These are phyloP conservation scores for Microcebus jonahi DNA, from an alignment of 2,113 vertebrate species.

Conservation along the genomic window DNA sequence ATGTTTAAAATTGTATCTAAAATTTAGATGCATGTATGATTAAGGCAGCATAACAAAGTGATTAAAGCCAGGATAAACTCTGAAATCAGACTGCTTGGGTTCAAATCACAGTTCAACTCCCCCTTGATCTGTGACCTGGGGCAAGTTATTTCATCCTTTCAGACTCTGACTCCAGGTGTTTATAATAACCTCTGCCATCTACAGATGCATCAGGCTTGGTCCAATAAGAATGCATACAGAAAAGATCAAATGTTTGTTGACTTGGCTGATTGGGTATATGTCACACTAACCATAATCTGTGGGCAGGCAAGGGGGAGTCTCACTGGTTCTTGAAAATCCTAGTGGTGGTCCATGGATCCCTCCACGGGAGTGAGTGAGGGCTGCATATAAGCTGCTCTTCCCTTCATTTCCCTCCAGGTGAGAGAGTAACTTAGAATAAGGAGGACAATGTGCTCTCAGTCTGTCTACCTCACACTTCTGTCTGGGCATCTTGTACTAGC, in stretches of 20 bases:
- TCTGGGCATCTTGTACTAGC: not conserved
- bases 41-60: not conserved
- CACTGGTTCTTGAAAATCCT: not conserved
- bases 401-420: not conserved
- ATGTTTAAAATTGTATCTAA: not conserved
- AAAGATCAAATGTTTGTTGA: not conserved
- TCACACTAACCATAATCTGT: not conserved
- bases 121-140: not conserved
- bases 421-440: not conserved
- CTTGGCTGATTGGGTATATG: not conserved
- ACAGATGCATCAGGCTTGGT: not conserved
- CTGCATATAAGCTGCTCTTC: not conserved
- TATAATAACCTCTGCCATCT: not conserved
- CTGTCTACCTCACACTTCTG: not conserved
- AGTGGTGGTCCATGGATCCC: not conserved
- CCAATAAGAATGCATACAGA: not conserved
- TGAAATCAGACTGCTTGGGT: not conserved
- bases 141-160: not conserved
- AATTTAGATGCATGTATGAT: not conserved
- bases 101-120: not conserved
- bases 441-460: not conserved
- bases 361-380: not conserved
- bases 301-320: not conserved
- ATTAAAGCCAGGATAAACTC: not conserved
- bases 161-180: not conserved